phyloP scores from a whole-genome alignment of 1,140 invertebrate genomes.

The Pteromalus puparum region DNA sequence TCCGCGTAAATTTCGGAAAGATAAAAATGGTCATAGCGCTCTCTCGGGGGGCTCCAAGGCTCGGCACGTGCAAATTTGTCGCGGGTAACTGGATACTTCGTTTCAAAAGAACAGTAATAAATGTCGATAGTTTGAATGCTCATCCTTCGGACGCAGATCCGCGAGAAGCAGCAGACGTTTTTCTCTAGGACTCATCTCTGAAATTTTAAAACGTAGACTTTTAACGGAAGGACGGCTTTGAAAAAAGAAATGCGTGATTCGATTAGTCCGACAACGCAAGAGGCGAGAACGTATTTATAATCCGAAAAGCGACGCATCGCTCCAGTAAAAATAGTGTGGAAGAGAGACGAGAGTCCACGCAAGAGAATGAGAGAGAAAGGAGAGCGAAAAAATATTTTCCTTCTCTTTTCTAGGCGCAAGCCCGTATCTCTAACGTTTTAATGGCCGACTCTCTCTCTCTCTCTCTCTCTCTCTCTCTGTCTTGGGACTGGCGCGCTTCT shows the following conservation, averaged over 20 bases:
- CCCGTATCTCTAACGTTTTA: constrained; percentile 38
- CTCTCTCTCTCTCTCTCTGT: too few species aligned
- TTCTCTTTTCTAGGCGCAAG: constrained; percentile 24
- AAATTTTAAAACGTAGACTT: too few species aligned
- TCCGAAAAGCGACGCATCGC: neutral
- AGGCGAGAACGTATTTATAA: neutral
- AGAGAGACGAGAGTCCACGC: neutral
- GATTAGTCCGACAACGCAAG: neutral
- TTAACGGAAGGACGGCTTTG: neutral
- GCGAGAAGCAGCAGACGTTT: neutral
- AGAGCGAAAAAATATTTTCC: constrained; percentile 47
- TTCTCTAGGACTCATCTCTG: neutral
- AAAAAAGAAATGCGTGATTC: neutral
- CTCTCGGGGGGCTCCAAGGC: constrained; percentile 31
- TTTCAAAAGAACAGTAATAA: constrained; percentile 35
- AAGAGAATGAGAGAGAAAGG: constrained; percentile 31
- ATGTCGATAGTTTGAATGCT: neutral
- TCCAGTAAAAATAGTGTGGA: constrained; percentile 2
- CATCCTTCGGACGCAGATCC: neutral
- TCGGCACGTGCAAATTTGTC: constrained; percentile 39
- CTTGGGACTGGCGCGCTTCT: constrained; percentile 18
- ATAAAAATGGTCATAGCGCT: constrained; percentile 44
- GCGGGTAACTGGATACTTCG: constrained; percentile 48
- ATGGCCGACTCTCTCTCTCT: constrained; percentile 28
- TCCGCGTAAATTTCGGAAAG: constrained; percentile 36